A percentile compares a stretch with the other conserved stretches of the same genome.
These are phyloP conservation scores for Serilophus lunatus DNA, from an alignment of 2,113 vertebrate species.

Conservation along the genomic window DNA sequence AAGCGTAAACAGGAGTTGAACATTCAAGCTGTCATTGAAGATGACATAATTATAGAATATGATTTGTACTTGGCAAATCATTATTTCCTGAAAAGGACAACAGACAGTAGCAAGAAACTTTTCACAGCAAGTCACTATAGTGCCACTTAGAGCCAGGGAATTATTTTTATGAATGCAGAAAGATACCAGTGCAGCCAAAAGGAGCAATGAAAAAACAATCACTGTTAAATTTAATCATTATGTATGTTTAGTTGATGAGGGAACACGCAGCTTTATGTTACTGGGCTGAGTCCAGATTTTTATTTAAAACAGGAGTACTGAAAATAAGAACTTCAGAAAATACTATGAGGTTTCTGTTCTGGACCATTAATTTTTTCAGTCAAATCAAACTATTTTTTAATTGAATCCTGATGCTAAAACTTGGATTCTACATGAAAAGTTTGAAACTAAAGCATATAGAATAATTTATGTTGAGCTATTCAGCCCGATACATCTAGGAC, in stretches of 20 bases:
- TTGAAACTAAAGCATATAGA: conserved; percentile 75
- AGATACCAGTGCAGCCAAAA: conserved; percentile 55
- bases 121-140: not conserved
- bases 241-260: conserved; percentile 55
- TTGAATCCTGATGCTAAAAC: conserved; percentile 81
- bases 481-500: conserved; percentile 67
- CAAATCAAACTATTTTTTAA: conserved; percentile 83
- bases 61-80: conserved; percentile 59
- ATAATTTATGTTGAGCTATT: conserved; percentile 79
- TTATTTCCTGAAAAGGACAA: conserved; percentile 55
- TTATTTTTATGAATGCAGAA: conserved; percentile 66
- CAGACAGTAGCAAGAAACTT: conserved; percentile 48
- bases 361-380: conserved; percentile 82
- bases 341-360: conserved; percentile 74
- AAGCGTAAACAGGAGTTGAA: conserved; percentile 54
- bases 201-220: conserved; percentile 44
- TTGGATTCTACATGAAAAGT: conserved; percentile 77
- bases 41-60: conserved; percentile 51
- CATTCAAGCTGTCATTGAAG: conserved; percentile 35
- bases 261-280: conserved; percentile 69
- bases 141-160: conserved; percentile 30
- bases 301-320: conserved; percentile 80
- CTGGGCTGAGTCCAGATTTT: conserved; percentile 76
- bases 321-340: conserved; percentile 65
- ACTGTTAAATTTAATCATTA: conserved; percentile 64